Base-by-base conservation (phyloP, 1,140 invertebrate species). In the Nasonia longicornis region DNA sequence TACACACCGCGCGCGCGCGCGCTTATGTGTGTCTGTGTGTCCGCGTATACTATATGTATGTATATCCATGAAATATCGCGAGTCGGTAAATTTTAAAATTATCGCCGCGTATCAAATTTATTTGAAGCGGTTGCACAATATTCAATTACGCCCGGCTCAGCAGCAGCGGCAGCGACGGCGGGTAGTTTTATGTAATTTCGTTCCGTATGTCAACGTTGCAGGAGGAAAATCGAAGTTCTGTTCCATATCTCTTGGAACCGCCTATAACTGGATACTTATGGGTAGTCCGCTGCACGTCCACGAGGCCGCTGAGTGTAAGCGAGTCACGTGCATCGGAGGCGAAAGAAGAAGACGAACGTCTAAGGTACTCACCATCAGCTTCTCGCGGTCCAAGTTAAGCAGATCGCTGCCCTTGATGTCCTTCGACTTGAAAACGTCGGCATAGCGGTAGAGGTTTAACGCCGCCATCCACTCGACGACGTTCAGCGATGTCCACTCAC, bases 401-500 rank as follows among this genome's bases (percentile, higher is more conserved):
- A 95, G 90, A 90, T 95, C 94, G 79, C 90, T 89, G 79, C 95
- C 95, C 89, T 94, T 94, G 86, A 95, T 93, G 84, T 95, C 93
- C 87, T 94, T 94, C 81, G 93, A 94, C 85, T 93, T 93, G 91
- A 95, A 95, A 77, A 95, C 90, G 87, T 95, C 94, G 82, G 92
- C 93, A 91, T 95, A 95, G 75, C 93, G 91, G 85, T 94, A 94
- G 42, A 95, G 89, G 88, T 95, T 95, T 75, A 95, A 85, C 52
- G 94, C 93, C 80, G 94, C 94, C 94, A 95, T 95, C 94, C 94
- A 95, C 89, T 95, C 94, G 80, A 94, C 91, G 22, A 95, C 94
- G 88, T 95, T 93, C 58, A 91, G 87, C 78, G 93, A 92, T 38
- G 93, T 93, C 95, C 95, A 95, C 88, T 95, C 93, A 84, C 90